These are phyloP conservation scores for Zaprionus kolodkinae DNA, from an alignment of 1,140 invertebrate species.

Conservation along the genomic window DNA sequence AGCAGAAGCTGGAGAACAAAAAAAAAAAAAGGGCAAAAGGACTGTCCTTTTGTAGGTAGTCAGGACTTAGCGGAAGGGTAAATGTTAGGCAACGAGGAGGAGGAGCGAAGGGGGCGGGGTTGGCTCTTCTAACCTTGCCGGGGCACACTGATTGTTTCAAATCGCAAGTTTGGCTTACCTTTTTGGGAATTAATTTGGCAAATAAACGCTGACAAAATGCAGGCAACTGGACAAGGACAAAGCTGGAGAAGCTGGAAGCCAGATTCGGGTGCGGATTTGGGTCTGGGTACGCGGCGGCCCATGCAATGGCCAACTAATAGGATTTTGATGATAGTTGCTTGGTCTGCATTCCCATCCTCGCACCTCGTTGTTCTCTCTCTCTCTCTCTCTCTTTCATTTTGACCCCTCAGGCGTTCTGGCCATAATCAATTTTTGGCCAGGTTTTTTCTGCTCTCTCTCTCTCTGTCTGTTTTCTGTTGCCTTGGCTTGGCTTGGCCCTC, in stretches of 20 bases:
- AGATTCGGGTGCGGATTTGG: conserved; percentile 3
- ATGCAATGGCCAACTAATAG: conserved; percentile 74
- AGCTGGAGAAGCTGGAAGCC: conserved; percentile 41
- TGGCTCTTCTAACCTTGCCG: conserved; percentile 26
- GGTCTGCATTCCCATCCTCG: conserved; percentile 11
- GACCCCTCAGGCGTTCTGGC: conserved; percentile 49
- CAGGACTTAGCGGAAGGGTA: conserved; percentile 14
- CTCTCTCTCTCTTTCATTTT: conserved; percentile 17
- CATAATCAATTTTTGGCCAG: conserved; percentile 81
- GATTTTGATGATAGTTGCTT: conserved; percentile 81
- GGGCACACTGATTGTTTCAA: conserved; percentile 76
- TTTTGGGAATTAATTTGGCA: conserved; percentile 83
- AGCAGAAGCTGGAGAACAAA: conserved; percentile 54
- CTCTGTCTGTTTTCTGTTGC: conserved; percentile 21
- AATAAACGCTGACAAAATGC: conserved; percentile 82
- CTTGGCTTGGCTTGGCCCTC: conserved; percentile 23
- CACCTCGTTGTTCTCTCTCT: neutral
- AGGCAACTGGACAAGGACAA: conserved; percentile 78
- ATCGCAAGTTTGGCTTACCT: conserved; percentile 82
- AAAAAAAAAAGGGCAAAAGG: conserved; percentile 75
- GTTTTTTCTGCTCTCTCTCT: conserved; percentile 30
- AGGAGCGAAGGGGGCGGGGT: neutral
- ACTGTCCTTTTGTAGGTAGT: conserved; percentile 20
- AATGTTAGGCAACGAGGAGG: neutral
- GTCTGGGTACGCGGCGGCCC: conserved; percentile 6